These are phyloP conservation scores for Paraescarpia echinospica DNA, from an alignment of 1,140 invertebrate species.

Conservation along the genomic window DNA sequence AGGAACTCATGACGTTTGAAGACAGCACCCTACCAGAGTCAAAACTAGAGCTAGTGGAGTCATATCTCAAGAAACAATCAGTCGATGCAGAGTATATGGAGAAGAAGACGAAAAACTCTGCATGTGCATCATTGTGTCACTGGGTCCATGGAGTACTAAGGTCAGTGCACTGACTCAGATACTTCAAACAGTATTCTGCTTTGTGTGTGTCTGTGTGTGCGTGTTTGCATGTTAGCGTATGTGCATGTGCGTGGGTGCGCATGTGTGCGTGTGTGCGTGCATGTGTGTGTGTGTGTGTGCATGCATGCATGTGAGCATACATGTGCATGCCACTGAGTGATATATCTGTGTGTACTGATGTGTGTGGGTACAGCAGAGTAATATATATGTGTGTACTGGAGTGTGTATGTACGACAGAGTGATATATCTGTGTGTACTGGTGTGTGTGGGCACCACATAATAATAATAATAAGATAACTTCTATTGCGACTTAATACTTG, in stretches of 20 bases:
- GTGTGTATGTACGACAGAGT: no score
- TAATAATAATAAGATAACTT: no score
- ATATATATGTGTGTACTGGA: no score
- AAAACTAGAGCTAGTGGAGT: constrained; percentile 52
- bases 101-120: constrained; percentile 47
- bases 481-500: no score
- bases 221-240: neutral
- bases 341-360: no score
- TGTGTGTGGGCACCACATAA: no score
- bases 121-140: constrained; percentile 51
- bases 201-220: neutral
- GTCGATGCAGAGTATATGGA: constrained; percentile 47
- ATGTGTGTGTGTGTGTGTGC: neutral
- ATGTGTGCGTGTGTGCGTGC: neutral
- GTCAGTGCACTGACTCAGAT: constrained; percentile 28
- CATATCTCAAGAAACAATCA: constrained; percentile 55
- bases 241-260: neutral
- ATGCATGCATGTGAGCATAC: neutral
- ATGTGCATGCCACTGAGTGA: no score
- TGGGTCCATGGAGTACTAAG: constrained; percentile 56
- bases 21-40: constrained; percentile 53
- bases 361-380: no score
- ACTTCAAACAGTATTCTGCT: neutral
- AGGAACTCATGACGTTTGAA: constrained; percentile 57
- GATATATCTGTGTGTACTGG: no score